Conservation (phyloP, 2,888 invertebrate genomes). For the Allygus modestus region DNA sequence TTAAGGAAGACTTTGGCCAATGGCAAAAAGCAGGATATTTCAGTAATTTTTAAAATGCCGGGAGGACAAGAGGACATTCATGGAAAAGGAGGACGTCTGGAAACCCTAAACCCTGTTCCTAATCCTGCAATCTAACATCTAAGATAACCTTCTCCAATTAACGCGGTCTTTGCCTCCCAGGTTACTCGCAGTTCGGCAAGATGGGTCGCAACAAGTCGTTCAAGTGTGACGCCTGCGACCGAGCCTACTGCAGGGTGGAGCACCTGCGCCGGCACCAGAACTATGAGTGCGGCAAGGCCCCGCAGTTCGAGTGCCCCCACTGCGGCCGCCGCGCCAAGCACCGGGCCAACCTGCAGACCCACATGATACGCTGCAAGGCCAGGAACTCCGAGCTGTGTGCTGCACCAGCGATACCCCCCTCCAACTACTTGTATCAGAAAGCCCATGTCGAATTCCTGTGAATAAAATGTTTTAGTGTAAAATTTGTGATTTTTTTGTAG, state of each 20-base stretch:
- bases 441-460: conserved; percentile 10
- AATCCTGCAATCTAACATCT: too few relatives aligned
- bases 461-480: conserved; percentile 4
- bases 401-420: background rate
- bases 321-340: conserved; percentile 72
- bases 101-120: too few relatives aligned
- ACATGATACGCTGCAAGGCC: conserved; percentile 62
- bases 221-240: conserved; percentile 69
- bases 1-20: too few relatives aligned
- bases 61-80: too few relatives aligned
- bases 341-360: conserved; percentile 71
- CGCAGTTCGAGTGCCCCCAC: conserved; percentile 70
- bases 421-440: background rate
- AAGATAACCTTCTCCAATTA: background rate
- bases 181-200: conserved; percentile 15
- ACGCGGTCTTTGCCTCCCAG: background rate
- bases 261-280: conserved; percentile 73
- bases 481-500: background rate
- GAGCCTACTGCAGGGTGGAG: conserved; percentile 67
- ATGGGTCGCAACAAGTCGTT: conserved; percentile 50
- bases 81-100: too few relatives aligned
- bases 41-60: too few relatives aligned
- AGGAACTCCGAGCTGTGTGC: background rate
- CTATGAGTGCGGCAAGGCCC: conserved; percentile 73
- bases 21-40: too few relatives aligned